phyloP scores from a whole-genome alignment of 2,113 vertebrate species.

The Bufo bufo region DNA sequence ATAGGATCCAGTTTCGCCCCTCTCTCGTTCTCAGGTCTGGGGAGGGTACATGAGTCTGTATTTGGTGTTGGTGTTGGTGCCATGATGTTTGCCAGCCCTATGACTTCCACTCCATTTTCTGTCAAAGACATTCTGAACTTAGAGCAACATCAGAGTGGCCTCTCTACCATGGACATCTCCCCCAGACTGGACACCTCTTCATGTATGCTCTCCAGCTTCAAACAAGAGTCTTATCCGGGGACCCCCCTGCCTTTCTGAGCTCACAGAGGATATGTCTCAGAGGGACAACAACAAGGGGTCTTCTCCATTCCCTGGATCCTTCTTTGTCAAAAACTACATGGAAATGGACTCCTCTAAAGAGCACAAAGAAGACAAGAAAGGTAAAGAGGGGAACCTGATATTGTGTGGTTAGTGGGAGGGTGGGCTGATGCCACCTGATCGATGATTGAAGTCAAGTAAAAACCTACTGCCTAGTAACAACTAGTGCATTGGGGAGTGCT shows the following conservation, averaged over 20 bases:
- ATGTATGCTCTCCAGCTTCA: slow-evolving; percentile 92
- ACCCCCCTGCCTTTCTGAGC: slow-evolving; percentile 71
- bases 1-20: slow-evolving; percentile 62
- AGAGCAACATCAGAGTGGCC: slow-evolving; percentile 84
- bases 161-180: slow-evolving; percentile 86
- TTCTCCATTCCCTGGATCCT: slow-evolving; percentile 74
- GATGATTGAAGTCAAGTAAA: background rate
- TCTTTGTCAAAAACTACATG: slow-evolving; percentile 81
- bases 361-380: slow-evolving; percentile 81
- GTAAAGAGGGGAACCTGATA: slow-evolving; percentile 67
- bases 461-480: no score
- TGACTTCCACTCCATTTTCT: slow-evolving; percentile 94
- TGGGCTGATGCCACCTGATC: background rate
- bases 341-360: slow-evolving; percentile 84
- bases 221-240: slow-evolving; percentile 87
- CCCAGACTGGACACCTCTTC: slow-evolving; percentile 80
- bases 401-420: background rate
- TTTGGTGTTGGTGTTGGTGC: slow-evolving; percentile 37
- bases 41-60: slow-evolving; percentile 50
- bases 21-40: slow-evolving; percentile 60
- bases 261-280: slow-evolving; percentile 78
- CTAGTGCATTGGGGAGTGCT: no score
- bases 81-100: slow-evolving; percentile 91
- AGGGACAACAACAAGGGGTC: slow-evolving; percentile 68
- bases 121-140: slow-evolving; percentile 98